Evolutionary conservation across 2,888 invertebrate species (phyloP).

Genomic region (Bombylius major): DNA sequence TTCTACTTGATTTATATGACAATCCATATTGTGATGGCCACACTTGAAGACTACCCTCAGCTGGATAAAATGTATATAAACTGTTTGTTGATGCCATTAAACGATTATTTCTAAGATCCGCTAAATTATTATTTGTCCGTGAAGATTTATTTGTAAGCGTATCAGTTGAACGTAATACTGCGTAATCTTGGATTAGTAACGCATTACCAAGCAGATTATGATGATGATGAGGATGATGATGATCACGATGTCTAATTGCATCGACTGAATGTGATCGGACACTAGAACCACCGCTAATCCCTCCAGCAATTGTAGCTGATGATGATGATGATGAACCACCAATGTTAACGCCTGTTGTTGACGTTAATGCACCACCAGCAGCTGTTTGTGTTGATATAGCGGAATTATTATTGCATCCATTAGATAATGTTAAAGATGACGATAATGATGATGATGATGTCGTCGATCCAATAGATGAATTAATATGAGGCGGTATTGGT

Average conservation of each 20-base stretch:
- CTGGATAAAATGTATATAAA: conserved; percentile 36
- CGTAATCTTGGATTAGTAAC: conserved; percentile 21
- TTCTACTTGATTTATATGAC: conserved; percentile 34
- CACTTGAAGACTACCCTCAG: conserved; percentile 36
- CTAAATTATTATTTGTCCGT: conserved; percentile 15
- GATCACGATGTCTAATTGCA: conserved; percentile 27
- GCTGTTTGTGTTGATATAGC: conserved; percentile 12
- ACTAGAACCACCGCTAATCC: conserved; percentile 5
- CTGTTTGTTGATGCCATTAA: conserved; percentile 33
- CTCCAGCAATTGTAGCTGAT: conserved; percentile 16
- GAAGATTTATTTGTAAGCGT: conserved; percentile 10
- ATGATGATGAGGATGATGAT: background rate
- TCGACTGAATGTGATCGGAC: conserved; percentile 34
- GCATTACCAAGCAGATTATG: conserved; percentile 21
- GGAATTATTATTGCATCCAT: background rate
- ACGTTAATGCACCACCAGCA: background rate
- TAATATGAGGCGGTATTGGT: conserved; percentile 23
- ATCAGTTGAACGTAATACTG: conserved; percentile 6
- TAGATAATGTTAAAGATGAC: background rate
- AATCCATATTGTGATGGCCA: conserved; percentile 36
- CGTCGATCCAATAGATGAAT: conserved; percentile 9
- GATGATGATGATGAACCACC: conserved; percentile 17
- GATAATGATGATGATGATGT: background rate
- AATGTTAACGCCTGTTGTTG: conserved; percentile 5
- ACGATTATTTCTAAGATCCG: conserved; percentile 17